Evolutionary conservation across 2,888 invertebrate genomes (phyloP), one percentile per base, ranked within the genome.

Genomic region (Synanthedon tipuliformis): DNA sequence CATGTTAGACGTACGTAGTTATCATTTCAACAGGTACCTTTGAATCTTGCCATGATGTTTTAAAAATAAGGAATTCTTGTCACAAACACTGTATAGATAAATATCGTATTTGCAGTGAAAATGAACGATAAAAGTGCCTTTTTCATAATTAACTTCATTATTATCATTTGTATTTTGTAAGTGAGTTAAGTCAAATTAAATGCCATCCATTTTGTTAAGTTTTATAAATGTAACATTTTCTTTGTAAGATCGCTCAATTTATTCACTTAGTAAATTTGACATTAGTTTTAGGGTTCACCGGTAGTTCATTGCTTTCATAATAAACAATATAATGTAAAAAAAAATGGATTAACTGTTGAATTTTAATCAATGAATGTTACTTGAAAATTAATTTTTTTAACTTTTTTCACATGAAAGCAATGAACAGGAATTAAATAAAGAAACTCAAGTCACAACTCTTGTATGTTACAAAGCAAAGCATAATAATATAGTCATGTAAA

Each of bases 151-250:
- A 77, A 80, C 76, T 77, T 78, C 73, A 68, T 78, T 78, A 72
- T 73, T 73, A 72, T 75, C 73, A 75, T 66, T 73, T 75, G 16
- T 78, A 65, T 34, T 34, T 34, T 74, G 52, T 87, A 86, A 86
- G 86, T 80, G 81, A 78, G 84, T 83, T 87, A 87, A 87, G 87
- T 87, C 86, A 86, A 82, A 81, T 82, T 81, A 82, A 84, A 87
- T 87, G 87, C 87, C 87, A 87, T 87, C 86, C 86, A 86, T 81
- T 85, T 86, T 85, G 86, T 86, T 87, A 85, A 87, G 86, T 85
- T 87, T 85, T 85, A 74, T 79, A 75, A 77, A 74, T 70, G 66
- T 84, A 82, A 85, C 82, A 78, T 82, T 71, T 23, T 80, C 79
- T 80, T 72, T 77, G 72, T 84, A 85, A 84, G 83, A 77, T 83